Percentiles rank a stretch among this genome's conserved stretches.
These are phyloP conservation scores for Phortica magna DNA, from an alignment of 2,888 invertebrate genomes.

Conservation along the genomic window DNA sequence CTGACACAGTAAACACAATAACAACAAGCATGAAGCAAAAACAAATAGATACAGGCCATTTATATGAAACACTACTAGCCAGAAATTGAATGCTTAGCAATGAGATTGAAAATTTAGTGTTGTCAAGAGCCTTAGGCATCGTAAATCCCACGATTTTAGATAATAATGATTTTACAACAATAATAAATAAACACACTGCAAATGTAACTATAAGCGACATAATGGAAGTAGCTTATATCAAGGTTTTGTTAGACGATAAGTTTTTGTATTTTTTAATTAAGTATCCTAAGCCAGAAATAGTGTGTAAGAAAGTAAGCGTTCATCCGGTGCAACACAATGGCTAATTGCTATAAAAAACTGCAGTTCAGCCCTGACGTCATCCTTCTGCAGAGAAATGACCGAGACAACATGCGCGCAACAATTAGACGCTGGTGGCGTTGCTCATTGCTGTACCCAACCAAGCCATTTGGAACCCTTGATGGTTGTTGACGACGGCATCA, in stretches of 20 bases:
- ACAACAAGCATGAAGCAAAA: conserved; percentile 26
- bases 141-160: conserved; percentile 43
- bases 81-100: conserved; percentile 41
- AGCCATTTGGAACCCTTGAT: conserved; percentile 41
- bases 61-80: too few relatives aligned
- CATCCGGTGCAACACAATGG: conserved; percentile 27
- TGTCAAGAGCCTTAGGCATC: conserved; percentile 40
- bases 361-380: conserved; percentile 33
- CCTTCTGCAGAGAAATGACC: conserved; percentile 40
- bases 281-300: conserved; percentile 11
- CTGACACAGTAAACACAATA: conserved; percentile 16
- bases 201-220: conserved; percentile 42
- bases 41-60: too few relatives aligned
- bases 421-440: conserved; percentile 41
- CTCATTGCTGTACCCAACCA: conserved; percentile 41
- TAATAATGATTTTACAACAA: conserved; percentile 36
- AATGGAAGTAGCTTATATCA: conserved; percentile 42
- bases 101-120: conserved; percentile 41
- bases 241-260: conserved; percentile 26
- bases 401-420: conserved; percentile 42
- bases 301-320: background rate
- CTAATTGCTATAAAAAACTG: conserved; percentile 41
- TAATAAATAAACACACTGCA: conserved; percentile 41
- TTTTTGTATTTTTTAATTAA: conserved; percentile 25
- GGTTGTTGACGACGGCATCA: conserved; percentile 38